phyloP scores from a whole-genome alignment of 2,888 invertebrate species.

The Cerceris ruficornis region DNA sequence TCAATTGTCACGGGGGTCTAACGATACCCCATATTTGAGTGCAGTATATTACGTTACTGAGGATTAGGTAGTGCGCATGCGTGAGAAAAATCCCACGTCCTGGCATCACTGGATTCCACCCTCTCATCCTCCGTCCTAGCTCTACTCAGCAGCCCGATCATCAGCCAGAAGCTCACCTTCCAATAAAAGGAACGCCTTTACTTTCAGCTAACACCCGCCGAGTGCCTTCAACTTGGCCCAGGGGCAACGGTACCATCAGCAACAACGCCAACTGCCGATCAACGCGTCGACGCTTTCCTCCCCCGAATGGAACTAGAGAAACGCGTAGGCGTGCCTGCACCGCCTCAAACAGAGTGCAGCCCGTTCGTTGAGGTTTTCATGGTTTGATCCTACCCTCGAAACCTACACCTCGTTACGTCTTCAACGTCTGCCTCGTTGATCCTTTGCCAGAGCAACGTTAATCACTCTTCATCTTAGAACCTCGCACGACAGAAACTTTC shows the following conservation, averaged over 20 bases:
- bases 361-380: conserved; percentile 76
- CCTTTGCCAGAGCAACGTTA: conserved; percentile 2
- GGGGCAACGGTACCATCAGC: conserved; percentile 52
- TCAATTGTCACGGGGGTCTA: too few species aligned
- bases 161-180: background rate
- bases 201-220: conserved; percentile 74
- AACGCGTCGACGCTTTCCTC: conserved; percentile 73
- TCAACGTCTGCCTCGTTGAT: conserved; percentile 6
- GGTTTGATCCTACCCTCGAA: conserved; percentile 61
- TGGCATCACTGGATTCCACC: too few species aligned
- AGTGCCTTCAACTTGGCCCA: conserved; percentile 74
- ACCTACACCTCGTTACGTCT: background rate
- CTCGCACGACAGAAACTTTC: conserved; percentile 41
- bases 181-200: background rate
- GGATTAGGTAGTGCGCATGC: too few species aligned
- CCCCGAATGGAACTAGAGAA: conserved; percentile 77
- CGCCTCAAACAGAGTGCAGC: conserved; percentile 76
- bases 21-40: too few species aligned
- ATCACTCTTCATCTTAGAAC: conserved; percentile 8
- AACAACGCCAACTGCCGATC: conserved; percentile 62
- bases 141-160: background rate
- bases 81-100: too few species aligned
- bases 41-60: too few species aligned
- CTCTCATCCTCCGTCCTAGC: too few species aligned
- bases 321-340: conserved; percentile 71